Percentiles rank a stretch among this genome's conserved stretches.
Evolutionary conservation across 1,140 invertebrate genomes (phyloP).

Genomic region (Manduca sexta): DNA sequence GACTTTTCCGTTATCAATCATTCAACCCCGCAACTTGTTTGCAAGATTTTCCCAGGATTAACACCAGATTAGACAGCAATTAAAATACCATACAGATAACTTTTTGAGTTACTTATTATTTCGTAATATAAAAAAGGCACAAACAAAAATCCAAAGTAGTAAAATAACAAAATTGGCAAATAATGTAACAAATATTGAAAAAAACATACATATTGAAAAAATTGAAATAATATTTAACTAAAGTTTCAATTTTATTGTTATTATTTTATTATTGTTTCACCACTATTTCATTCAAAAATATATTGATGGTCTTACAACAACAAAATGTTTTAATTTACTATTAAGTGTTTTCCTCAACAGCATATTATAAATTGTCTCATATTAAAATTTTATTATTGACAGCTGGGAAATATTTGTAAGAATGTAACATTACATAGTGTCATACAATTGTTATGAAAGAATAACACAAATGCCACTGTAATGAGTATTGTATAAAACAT

Average conservation of each 20-base stretch:
- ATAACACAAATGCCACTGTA: too few species aligned
- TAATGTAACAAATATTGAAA: slow-evolving; percentile 1
- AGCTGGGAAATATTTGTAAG: background rate
- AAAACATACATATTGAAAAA: background rate
- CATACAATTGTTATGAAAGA: too few species aligned
- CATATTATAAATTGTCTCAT: background rate
- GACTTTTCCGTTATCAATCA: slow-evolving; percentile 48
- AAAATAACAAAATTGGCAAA: background rate
- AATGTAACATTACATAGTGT: background rate
- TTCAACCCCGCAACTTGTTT: slow-evolving; percentile 52
- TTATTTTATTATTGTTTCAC: background rate
- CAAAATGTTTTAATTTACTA: background rate
- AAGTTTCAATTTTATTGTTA: background rate
- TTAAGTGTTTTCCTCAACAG: background rate
- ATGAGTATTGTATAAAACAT: too few species aligned
- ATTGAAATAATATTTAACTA: background rate
- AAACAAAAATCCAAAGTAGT: background rate
- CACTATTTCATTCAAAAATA: background rate
- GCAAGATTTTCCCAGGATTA: slow-evolving; percentile 41
- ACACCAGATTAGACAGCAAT: slow-evolving; percentile 14
- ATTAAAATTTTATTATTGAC: background rate
- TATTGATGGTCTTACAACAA: background rate
- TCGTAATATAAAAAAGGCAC: background rate
- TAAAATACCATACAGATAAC: background rate
- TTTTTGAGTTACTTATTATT: background rate